Evolutionary conservation across 2,113 vertebrate genomes (phyloP).

Genomic region (Marmota flaviventris): DNA sequence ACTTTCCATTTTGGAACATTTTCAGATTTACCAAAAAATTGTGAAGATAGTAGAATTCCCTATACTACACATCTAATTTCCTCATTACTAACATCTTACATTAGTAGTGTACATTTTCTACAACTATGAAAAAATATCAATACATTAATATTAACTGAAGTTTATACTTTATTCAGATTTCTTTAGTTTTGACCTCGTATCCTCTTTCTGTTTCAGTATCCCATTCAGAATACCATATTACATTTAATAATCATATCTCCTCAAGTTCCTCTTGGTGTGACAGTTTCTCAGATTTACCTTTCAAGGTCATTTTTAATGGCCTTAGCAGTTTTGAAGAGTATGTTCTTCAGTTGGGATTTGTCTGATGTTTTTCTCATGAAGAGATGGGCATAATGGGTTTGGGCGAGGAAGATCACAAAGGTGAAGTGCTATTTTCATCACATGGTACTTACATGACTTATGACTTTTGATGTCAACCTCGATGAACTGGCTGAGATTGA

Average conservation of each 20-base stretch:
- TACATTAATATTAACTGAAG: conserved; percentile 40
- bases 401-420: background rate
- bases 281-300: conserved; percentile 45
- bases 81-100: conserved; percentile 41
- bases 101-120: conserved; percentile 50
- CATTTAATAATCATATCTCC: conserved; percentile 8
- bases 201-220: background rate
- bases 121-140: conserved; percentile 22
- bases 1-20: conserved; percentile 30
- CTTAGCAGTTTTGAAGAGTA: conserved; percentile 40
- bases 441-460: conserved; percentile 34
- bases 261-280: background rate
- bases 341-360: background rate
- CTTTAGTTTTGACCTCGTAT: conserved; percentile 49
- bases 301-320: background rate
- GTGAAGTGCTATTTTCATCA: conserved; percentile 50
- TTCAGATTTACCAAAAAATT: conserved; percentile 60
- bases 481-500: background rate
- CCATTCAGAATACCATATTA: conserved; percentile 33
- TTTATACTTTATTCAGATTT: conserved; percentile 15
- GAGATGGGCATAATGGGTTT: conserved; percentile 8
- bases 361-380: conserved; percentile 44
- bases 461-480: conserved; percentile 28
- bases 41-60: conserved; percentile 20
- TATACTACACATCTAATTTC: background rate